Evolutionary conservation across 2,113 vertebrate species (phyloP).

Genomic region (Gymnorhina tibicen): DNA sequence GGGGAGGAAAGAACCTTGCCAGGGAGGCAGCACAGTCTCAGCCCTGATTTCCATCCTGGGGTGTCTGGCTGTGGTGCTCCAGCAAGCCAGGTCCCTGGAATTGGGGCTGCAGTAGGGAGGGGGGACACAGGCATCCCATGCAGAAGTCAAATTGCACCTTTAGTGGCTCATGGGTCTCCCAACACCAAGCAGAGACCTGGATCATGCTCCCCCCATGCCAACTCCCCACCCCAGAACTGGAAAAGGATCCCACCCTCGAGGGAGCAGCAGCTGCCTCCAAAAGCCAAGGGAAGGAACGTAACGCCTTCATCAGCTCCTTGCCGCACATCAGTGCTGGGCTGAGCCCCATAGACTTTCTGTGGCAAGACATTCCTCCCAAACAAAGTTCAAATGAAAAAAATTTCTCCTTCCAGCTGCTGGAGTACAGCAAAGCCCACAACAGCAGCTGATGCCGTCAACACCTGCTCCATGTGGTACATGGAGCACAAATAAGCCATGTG

Average conservation of each 20-base stretch:
- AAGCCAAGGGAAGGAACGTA: neutral
- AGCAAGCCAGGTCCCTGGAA: neutral
- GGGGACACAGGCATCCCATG: neutral
- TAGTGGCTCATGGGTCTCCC: neutral
- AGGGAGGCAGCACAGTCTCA: neutral
- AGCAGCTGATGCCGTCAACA: neutral
- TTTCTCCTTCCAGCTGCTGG: neutral
- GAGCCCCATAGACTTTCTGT: accelerated
- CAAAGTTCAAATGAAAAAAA: neutral
- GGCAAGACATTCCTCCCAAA: neutral
- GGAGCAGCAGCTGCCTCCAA: neutral
- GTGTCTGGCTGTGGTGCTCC: neutral
- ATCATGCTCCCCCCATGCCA: neutral
- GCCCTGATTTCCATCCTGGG: neutral
- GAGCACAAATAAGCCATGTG: accelerated
- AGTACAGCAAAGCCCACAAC: neutral
- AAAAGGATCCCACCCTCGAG: neutral
- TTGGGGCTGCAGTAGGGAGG: neutral
- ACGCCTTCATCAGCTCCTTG: neutral
- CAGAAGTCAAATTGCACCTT: neutral
- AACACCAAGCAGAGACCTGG: neutral
- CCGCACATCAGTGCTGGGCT: neutral
- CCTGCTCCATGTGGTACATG: neutral
- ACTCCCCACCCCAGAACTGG: neutral
- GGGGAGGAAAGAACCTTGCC: neutral